Evolutionary conservation across 2,797 vertebrate genomes (phyloP), one percentile per base, ranked within the genome.

Genomic region (Tenualosa ilisha): DNA sequence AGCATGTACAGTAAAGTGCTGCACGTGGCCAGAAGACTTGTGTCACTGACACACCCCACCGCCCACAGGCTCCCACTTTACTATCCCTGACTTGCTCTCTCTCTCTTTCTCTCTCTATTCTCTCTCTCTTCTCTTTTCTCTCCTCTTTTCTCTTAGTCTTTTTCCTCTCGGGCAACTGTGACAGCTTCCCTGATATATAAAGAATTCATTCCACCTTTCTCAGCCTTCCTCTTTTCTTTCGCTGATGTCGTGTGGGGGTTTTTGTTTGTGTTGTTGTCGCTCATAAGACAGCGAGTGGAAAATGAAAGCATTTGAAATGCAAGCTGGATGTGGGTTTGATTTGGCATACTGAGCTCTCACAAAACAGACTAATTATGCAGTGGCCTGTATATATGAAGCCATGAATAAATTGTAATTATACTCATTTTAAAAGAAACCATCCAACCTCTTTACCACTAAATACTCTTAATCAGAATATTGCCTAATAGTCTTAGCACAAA

Each of bases 1-100:
- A 91, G 91, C 84, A 92, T 87, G 87, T 82, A 88, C 56, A 86
- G 90, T 82, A 88, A 46, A 86, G 88, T 86, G 92, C 89, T 91
- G 92, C 91, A 92, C 72, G 20, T 43, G 72, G 40, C 6, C 72
- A 46, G 3, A 8, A 92, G 87, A 87, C 88, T 90, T 89, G 90
- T 92, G 89, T 85, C 88, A 87, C 40, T 65, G 89, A 89, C 89
- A 89, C 86, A 85, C 75, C 89, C 89, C 86, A 85, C 61, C 43
- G 24, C 84, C 83, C 54, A 81, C 37, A 24, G 82, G 24, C 75
- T 81, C 81, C 12, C 3, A 82, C 83, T 31, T 24, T 40, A 84
- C 59, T 79, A 72, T 83, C 82, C 56, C 63, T 83, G 65, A 49
- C 81, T 54, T 72, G 11, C 24, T 68, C 63, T 31, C 8, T 31